These are phyloP conservation scores for Brachirus orientalis DNA, from an alignment of 2,113 vertebrate species.

Conservation along the genomic window DNA sequence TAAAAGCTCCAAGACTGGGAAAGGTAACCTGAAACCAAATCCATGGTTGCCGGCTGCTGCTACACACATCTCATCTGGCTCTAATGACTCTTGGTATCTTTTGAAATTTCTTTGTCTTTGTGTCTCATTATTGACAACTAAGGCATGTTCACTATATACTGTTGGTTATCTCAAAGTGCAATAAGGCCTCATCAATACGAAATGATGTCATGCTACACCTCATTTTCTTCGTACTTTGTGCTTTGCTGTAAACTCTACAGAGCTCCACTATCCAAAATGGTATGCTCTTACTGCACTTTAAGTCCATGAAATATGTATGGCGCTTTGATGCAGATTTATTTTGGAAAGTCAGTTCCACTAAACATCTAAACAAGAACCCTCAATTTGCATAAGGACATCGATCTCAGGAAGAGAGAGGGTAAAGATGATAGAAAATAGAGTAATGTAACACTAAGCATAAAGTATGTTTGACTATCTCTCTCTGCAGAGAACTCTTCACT, in stretches of 20 bases:
- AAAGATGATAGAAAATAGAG: constrained; percentile 60
- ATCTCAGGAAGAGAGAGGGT: constrained; percentile 56
- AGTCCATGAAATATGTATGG: constrained; percentile 80
- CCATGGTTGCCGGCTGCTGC: constrained; percentile 90
- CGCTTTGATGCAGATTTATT: constrained; percentile 77
- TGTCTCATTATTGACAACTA: constrained; percentile 74
- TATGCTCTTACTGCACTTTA: constrained; percentile 75
- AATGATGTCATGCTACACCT: constrained; percentile 56
- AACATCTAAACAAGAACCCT: constrained; percentile 71
- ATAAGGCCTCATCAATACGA: constrained; percentile 51
- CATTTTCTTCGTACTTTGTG: constrained; percentile 54
- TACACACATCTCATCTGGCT: constrained; percentile 85
- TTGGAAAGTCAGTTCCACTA: constrained; percentile 73
- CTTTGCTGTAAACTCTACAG: constrained; percentile 55
- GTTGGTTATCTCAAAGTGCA: constrained; percentile 51
- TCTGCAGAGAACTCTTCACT: constrained; percentile 54
- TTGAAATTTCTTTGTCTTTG: constrained; percentile 71
- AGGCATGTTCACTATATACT: constrained; percentile 70
- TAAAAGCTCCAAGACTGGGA: constrained; percentile 92
- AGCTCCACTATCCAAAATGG: constrained; percentile 64
- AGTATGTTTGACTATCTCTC: constrained; percentile 65
- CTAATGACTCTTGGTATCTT: constrained; percentile 87
- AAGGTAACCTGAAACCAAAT: constrained; percentile 93
- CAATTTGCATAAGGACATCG: constrained; percentile 74
- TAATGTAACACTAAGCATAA: constrained; percentile 64